Evolutionary conservation across 2,113 vertebrate species (phyloP).

Genomic region (Nyctereutes procyonoides): DNA sequence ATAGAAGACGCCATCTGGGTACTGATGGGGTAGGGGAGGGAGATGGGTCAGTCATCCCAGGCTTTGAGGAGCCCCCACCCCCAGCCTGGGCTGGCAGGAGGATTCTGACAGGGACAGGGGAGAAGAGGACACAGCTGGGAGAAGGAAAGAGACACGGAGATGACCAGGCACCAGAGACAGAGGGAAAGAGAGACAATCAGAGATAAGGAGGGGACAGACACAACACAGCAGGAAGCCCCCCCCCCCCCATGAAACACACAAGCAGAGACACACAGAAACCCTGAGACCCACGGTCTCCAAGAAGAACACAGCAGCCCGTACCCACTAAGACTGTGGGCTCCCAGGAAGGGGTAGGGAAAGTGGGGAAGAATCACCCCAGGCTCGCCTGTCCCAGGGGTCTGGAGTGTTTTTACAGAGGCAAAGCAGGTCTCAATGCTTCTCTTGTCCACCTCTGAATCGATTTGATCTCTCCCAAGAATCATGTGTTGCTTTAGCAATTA

Average conservation of each 20-base stretch:
- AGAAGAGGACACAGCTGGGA: not conserved
- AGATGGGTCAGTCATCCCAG: slow-evolving; percentile 11
- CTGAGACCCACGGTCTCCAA: not conserved
- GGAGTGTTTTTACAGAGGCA: not conserved
- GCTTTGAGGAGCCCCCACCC: not conserved
- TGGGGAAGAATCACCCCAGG: not conserved
- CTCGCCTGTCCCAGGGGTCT: not conserved
- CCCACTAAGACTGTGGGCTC: not conserved
- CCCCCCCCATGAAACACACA: too few relatives aligned
- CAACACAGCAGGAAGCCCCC: not conserved
- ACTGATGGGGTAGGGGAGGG: slow-evolving; percentile 42
- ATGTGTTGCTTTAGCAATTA: not conserved
- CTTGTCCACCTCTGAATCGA: fast-evolving
- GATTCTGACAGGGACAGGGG: not conserved
- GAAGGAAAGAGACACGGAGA: not conserved
- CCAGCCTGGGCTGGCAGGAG: not conserved
- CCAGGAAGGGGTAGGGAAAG: not conserved
- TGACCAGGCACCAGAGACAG: not conserved
- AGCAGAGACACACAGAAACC: not conserved
- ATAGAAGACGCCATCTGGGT: slow-evolving; percentile 78
- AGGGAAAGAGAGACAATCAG: not conserved
- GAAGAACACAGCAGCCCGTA: not conserved
- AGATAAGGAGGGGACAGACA: not conserved
- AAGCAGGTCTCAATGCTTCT: fast-evolving
- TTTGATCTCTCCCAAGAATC: not conserved